These are phyloP conservation scores for Patiria miniata DNA, from an alignment of 35 echinoderm and acorn worm species.

Conservation along the genomic window DNA sequence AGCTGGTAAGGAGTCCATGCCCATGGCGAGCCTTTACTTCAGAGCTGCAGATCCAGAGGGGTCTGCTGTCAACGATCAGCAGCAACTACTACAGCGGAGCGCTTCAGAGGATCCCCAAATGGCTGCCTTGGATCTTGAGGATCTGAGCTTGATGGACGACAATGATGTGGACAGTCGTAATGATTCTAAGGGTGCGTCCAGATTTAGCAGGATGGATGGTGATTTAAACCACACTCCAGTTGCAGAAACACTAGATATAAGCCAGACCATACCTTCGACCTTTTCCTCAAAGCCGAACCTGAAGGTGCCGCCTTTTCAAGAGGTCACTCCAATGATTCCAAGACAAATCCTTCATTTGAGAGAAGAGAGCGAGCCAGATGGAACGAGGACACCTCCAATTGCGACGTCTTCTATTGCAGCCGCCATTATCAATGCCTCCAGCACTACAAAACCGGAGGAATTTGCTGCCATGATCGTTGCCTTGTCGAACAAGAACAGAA, in stretches of 20 bases:
- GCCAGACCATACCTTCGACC: neutral
- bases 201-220: neutral
- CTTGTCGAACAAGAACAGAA: constrained; percentile 48
- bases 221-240: neutral
- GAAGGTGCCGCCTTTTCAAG: constrained; percentile 12
- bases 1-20: neutral
- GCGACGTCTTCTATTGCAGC: constrained; percentile 51
- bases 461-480: constrained; percentile 62
- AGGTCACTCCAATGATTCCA: neutral
- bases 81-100: neutral
- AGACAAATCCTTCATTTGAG: neutral
- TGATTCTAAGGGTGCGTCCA: neutral
- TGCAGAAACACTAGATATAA: too few relatives aligned
- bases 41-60: constrained; percentile 10
- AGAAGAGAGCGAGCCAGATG: constrained; percentile 14
- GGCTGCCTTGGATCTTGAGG: neutral
- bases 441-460: constrained; percentile 53
- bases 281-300: neutral
- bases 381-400: constrained; percentile 50
- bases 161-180: neutral
- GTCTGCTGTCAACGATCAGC: neutral
- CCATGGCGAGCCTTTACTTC: constrained; percentile 10
- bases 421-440: constrained; percentile 63
- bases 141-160: neutral
- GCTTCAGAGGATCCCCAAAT: neutral